A percentile compares a stretch with the other conserved stretches of the same genome.
These are phyloP conservation scores for Drosophila melanogaster DNA, from an alignment of 1,140 invertebrate genomes.

Conservation along the genomic window DNA sequence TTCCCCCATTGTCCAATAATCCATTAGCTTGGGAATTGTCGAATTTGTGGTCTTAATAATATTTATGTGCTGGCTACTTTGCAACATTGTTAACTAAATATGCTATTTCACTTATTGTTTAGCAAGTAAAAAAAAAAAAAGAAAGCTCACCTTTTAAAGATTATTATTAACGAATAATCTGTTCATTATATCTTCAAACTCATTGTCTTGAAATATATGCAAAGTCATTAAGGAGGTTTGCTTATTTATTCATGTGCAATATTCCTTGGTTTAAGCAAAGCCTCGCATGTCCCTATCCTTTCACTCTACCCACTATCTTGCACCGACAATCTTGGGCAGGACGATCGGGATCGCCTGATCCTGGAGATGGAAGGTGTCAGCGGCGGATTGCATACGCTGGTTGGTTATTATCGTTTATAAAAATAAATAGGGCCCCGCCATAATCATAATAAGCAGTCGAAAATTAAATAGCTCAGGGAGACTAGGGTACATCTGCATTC, in stretches of 20 bases:
- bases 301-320: neutral
- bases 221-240: no score
- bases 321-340: neutral
- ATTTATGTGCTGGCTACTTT: no score
- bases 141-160: no score
- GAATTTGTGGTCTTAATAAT: neutral
- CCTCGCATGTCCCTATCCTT: no score
- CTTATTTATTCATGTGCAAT: no score
- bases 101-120: no score
- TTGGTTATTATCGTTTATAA: slow-evolving; percentile 34
- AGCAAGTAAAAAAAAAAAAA: no score
- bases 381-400: slow-evolving; percentile 10
- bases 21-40: neutral
- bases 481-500: slow-evolving; percentile 19
- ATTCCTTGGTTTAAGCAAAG: no score
- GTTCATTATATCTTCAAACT: no score
- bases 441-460: slow-evolving; percentile 43
- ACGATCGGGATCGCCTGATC: neutral
- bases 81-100: no score
- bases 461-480: slow-evolving; percentile 22
- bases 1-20: neutral
- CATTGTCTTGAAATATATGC: no score
- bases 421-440: slow-evolving; percentile 35
- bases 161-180: no score
- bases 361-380: slow-evolving; percentile 16